phyloP scores from a whole-genome alignment of 1,140 invertebrate species.

The Bombus turneri region DNA sequence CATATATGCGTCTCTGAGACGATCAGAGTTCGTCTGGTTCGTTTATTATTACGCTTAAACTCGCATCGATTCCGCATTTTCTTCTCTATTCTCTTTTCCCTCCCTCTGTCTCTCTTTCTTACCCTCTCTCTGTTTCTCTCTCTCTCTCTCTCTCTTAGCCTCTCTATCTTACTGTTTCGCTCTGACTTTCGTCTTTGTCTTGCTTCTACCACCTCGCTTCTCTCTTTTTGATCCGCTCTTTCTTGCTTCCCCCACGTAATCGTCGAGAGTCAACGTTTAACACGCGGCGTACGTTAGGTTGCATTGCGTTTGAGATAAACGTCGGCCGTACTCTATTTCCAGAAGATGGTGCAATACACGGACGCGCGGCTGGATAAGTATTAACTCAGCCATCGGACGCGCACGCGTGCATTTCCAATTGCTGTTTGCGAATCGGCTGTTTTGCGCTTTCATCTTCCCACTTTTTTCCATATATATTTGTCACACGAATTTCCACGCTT shows the following conservation, averaged over 20 bases:
- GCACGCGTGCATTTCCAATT: neutral
- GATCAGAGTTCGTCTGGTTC: neutral
- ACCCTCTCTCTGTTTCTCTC: slow-evolving; percentile 14
- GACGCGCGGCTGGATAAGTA: slow-evolving; percentile 26
- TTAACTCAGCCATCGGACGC: neutral
- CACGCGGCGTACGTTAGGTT: neutral
- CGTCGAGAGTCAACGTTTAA: slow-evolving; percentile 26
- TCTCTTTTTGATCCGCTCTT: slow-evolving; percentile 7
- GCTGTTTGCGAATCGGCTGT: neutral
- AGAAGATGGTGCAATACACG: slow-evolving; percentile 44
- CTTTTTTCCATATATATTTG: fast-evolving
- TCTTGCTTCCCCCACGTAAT: neutral
- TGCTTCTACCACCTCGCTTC: neutral
- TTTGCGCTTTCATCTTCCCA: too few species aligned
- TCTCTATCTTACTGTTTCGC: neutral
- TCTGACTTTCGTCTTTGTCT: neutral
- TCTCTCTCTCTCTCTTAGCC: neutral
- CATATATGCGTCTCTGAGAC: neutral
- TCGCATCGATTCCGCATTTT: slow-evolving; percentile 49
- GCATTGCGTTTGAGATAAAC: slow-evolving; percentile 24
- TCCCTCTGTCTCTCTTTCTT: neutral
- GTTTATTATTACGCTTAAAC: slow-evolving; percentile 43
- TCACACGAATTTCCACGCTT: neutral
- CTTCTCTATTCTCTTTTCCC: slow-evolving; percentile 19
- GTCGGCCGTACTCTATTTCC: slow-evolving; percentile 34